A percentile compares a stretch with the other conserved stretches of the same genome.
Conservation (phyloP, 2,113 vertebrate species). For the Struthidea cinerea region DNA sequence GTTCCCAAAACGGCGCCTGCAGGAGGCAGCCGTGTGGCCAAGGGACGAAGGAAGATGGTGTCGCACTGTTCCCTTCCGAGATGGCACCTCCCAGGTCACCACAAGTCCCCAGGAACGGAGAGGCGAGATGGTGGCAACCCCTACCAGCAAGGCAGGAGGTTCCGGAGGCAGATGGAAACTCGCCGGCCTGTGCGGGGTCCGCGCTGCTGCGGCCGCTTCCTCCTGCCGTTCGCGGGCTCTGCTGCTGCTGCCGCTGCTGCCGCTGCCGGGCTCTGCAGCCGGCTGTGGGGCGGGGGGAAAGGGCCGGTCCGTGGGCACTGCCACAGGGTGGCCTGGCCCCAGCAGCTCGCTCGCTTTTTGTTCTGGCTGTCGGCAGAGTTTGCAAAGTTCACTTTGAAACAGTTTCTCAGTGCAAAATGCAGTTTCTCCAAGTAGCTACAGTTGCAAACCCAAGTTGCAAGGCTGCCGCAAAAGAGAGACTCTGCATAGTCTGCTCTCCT, state of each 20-base stretch:
- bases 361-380: neutral
- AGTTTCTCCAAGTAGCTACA: neutral
- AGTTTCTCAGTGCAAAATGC: neutral
- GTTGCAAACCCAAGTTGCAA: neutral
- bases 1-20: neutral
- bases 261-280: neutral
- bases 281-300: neutral
- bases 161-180: neutral
- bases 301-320: fast-evolving
- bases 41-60: neutral
- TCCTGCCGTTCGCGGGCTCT: neutral
- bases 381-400: neutral
- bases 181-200: neutral
- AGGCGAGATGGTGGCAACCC: neutral
- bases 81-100: neutral
- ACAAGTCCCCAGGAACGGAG: neutral
- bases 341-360: fast-evolving
- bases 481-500: neutral
- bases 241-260: neutral
- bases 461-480: fast-evolving
- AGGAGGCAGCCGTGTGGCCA: neutral
- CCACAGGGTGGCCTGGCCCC: neutral
- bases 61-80: neutral
- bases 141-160: neutral
- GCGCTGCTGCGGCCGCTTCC: neutral